Percentiles rank a stretch among this genome's conserved stretches.
Conservation (phyloP, 2,888 invertebrate genomes). For the Drosophila anomalipes region DNA sequence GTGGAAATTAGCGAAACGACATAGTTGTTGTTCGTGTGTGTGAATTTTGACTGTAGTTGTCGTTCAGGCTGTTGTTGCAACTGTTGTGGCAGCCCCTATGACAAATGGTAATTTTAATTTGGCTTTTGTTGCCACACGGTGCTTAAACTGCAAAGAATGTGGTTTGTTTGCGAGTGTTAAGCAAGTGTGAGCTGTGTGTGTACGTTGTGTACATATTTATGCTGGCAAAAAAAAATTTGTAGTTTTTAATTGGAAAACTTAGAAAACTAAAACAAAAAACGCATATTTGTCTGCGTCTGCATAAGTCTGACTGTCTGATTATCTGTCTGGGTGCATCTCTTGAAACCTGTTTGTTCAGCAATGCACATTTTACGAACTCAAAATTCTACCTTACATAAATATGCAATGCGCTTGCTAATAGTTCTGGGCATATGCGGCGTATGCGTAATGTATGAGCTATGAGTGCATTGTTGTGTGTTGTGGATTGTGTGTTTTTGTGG, state of each 20-base stretch:
- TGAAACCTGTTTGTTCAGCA: constrained; percentile 24
- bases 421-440: constrained; percentile 67
- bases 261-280: constrained; percentile 1
- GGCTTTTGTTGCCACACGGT: constrained; percentile 64
- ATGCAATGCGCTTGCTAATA: constrained; percentile 72
- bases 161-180: constrained; percentile 13
- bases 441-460: constrained; percentile 63
- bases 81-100: constrained; percentile 50
- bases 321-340: constrained; percentile 9
- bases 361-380: constrained; percentile 41
- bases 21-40: constrained; percentile 7
- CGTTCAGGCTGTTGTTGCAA: constrained; percentile 23
- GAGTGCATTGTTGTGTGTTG: constrained; percentile 18
- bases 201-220: constrained; percentile 62
- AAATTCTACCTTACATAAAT: constrained; percentile 63
- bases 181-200: constrained; percentile 3
- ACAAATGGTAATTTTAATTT: constrained; percentile 81
- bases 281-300: constrained; percentile 5
- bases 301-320: constrained; percentile 15
- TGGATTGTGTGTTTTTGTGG: not conserved
- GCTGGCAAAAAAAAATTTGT: constrained; percentile 68
- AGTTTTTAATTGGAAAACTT: constrained; percentile 78
- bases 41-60: constrained; percentile 24
- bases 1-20: constrained; percentile 41
- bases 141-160: constrained; percentile 39